Evolutionary conservation across 2,888 invertebrate species (phyloP), one percentile per base, ranked within the genome.

Genomic region (Ganaspis brasiliensis): DNA sequence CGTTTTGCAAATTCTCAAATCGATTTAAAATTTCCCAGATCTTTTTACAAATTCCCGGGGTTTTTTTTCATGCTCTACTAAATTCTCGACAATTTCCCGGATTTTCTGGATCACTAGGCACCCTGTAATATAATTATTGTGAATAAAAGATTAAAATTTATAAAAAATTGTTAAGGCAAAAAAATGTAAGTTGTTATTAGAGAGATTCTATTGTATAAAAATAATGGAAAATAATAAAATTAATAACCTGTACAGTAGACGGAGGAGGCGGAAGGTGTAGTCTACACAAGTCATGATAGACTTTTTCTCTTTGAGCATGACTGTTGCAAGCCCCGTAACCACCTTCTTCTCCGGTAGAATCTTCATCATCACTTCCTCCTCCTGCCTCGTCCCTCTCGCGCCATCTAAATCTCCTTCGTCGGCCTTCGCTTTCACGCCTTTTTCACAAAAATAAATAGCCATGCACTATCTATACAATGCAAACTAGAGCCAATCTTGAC

Each of bases 281-380:
- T 87, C 95, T 95, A 94, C 97, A 97, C 91, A 98, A 94, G 94
- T 98, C 98, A 93, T 98, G 97, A 94, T 98, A 98, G 92, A 98
- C 97, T 93, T 97, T 97, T 92, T 98, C 98, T 91, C 96, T 96
- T 93, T 95, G 95, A 90, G 95, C 93, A 92, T 95, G 94, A 92
- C 95, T 94, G 93, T 94, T 94, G 92, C 93, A 94, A 92, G 94
- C 94, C 87, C 94, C 94, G 91, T 95, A 95, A 89, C 94, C 94
- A 87, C 93, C 94, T 86, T 93, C 92, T 80, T 92, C 94, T 84
- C 92, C 93, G 81, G 88, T 91, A 80, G 87, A 85, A 78, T 90
- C 89, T 79, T 86, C 89, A 74, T 83, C 84, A 61, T 84, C 85
- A 70, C 85, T 86, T 57, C 86, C 88, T 81, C 87, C 88, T 81